Evolutionary conservation across 2,888 invertebrate genomes (phyloP).

Genomic region (Corythucha ciliata): DNA sequence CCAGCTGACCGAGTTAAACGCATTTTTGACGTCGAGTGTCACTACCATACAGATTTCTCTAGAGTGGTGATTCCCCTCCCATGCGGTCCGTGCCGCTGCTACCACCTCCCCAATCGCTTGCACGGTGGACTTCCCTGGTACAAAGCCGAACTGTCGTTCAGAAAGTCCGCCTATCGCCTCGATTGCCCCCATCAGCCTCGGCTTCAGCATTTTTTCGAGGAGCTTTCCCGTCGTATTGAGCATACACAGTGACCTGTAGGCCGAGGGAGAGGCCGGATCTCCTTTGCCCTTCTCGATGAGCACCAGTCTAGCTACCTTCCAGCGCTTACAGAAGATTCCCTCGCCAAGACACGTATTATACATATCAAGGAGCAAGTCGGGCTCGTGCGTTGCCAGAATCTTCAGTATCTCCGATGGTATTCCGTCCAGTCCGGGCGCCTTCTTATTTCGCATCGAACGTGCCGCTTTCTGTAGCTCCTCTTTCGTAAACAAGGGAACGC

Average conservation of each 20-base stretch:
- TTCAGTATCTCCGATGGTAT: slow-evolving; percentile 18
- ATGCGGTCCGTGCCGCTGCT: slow-evolving; percentile 6
- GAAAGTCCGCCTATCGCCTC: slow-evolving; percentile 28
- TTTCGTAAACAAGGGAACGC: slow-evolving; percentile 19
- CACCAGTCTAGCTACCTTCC: slow-evolving; percentile 18
- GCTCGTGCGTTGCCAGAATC: not conserved
- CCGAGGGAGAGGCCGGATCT: slow-evolving; percentile 16
- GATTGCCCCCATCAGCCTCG: slow-evolving; percentile 31
- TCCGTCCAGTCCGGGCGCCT: slow-evolving; percentile 23
- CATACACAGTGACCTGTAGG: slow-evolving; percentile 19
- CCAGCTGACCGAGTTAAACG: slow-evolving; percentile 35
- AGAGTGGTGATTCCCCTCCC: slow-evolving; percentile 1
- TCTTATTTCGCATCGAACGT: slow-evolving; percentile 18
- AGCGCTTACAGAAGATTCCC: slow-evolving; percentile 13
- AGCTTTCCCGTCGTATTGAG: slow-evolving; percentile 26
- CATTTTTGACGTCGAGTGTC: slow-evolving; percentile 24
- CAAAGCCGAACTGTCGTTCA: slow-evolving; percentile 31
- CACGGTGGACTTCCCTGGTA: slow-evolving; percentile 28
- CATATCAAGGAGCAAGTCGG: slow-evolving; percentile 20
- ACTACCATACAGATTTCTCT: slow-evolving; percentile 27
- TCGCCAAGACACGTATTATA: slow-evolving; percentile 20
- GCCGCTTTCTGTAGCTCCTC: slow-evolving; percentile 20
- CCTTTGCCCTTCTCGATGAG: slow-evolving; percentile 20
- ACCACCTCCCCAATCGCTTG: slow-evolving; percentile 25
- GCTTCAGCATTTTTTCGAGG: slow-evolving; percentile 35